Evolutionary conservation across 2,113 vertebrate genomes (phyloP).

Genomic region (Pygoscelis adeliae): DNA sequence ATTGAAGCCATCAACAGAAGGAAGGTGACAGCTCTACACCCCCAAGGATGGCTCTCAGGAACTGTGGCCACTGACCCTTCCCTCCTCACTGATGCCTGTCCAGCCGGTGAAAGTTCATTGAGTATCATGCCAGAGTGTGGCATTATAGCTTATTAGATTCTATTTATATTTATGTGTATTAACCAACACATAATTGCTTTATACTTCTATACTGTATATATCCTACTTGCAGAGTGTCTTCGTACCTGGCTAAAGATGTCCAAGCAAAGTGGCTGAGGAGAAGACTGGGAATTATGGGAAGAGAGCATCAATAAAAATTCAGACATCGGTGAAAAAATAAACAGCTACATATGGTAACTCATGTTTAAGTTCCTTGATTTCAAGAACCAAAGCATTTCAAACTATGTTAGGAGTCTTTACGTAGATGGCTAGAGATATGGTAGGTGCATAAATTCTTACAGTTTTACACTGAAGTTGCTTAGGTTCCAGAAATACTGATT

Average conservation of each 20-base stretch:
- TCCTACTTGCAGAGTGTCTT: neutral
- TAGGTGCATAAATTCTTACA: neutral
- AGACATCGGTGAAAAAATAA: neutral
- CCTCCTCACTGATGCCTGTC: neutral
- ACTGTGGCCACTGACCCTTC: neutral
- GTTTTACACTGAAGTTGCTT: neutral
- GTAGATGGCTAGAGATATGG: neutral
- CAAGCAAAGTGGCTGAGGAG: neutral
- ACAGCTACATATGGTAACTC: neutral
- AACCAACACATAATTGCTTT: neutral
- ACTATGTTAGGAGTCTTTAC: neutral
- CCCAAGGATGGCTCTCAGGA: neutral
- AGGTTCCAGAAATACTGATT: neutral
- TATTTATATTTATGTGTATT: neutral
- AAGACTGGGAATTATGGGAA: neutral
- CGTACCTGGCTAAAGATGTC: neutral
- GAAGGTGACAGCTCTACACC: neutral
- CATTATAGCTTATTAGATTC: neutral
- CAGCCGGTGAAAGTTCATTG: neutral
- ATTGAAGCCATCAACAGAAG: accelerated
- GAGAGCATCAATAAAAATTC: neutral
- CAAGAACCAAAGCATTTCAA: neutral
- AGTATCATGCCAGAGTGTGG: neutral
- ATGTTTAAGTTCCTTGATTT: neutral
- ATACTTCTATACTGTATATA: neutral